Evolutionary conservation across 2,113 vertebrate species (phyloP), one percentile per base, ranked within the genome.

Genomic region (zebrafish (Danio rerio)): DNA sequence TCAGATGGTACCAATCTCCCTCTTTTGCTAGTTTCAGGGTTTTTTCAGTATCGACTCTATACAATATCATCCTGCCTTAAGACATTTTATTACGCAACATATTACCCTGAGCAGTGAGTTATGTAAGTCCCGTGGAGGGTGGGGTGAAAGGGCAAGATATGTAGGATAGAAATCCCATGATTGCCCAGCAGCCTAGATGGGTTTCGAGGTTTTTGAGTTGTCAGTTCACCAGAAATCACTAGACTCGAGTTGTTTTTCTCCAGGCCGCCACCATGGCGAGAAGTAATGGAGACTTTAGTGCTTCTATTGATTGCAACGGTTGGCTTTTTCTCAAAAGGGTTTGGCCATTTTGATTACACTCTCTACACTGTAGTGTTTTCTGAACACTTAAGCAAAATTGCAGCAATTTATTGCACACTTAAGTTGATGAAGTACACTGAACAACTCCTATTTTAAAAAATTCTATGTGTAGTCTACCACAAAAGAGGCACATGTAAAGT

Each of bases 351-450:
- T 20, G 83, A 92, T 92, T 86, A 84, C 80, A 83, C 90, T 90
- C 83, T 83, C 65, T 81, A 81, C 80, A 84, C 84, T 87, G 79
- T 84, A 86, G 82, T 88, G 89, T 91, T n/a, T n/a, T 77, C 69
- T 77, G 55, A 62, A 78, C 66, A 63, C 72, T n/a, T 65, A 80
- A 88, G 88, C 86, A 88, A 85, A 88, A 87, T 90, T 85, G 10
- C 40, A 88, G 89, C 87, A 93, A 93, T 94, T 92, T 90, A 91
- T 86, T 90, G 89, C 88, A 87, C 90, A 91, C 89, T 89, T 86
- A 89, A 89, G 18, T 83, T 84, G 90, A 91, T 88, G 84, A 87
- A 80, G 80, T 87, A 80, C 31, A 73, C 69, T 69, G 42, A 81
- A 86, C 84, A 68, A 58, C 84, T 86, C 78, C 83, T 77, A 84